phyloP scores from a whole-genome alignment of 1,140 invertebrate species.

The Cyphomyrmex costatus region DNA sequence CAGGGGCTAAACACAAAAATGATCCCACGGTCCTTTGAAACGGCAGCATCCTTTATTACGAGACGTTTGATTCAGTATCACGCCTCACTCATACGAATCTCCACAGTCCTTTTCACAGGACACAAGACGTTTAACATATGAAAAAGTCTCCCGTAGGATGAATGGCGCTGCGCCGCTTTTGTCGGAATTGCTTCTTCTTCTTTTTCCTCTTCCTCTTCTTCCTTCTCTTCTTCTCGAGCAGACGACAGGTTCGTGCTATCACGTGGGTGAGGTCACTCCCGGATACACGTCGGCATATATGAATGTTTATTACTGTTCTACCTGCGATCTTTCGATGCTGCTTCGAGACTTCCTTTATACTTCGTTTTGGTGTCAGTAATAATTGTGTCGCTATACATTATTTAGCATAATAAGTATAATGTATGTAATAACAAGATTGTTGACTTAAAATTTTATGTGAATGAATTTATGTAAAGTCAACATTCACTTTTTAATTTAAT shows the following conservation, averaged over 20 bases:
- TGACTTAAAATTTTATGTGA: not conserved
- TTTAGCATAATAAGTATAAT: not conserved
- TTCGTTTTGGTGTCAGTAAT: not conserved
- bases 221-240: constrained; percentile 44
- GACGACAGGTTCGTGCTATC: constrained; percentile 78
- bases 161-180: constrained; percentile 74
- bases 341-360: constrained; percentile 9
- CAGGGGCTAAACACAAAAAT: constrained; percentile 70
- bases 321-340: constrained; percentile 32
- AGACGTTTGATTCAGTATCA: constrained; percentile 81
- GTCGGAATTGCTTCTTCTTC: constrained; percentile 73
- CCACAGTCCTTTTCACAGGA: constrained; percentile 72
- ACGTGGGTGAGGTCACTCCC: constrained; percentile 76
- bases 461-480: not conserved
- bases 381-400: not conserved
- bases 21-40: constrained; percentile 80
- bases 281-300: constrained; percentile 74
- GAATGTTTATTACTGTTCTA: constrained; percentile 73
- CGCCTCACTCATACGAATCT: constrained; percentile 77
- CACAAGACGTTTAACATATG: constrained; percentile 78
- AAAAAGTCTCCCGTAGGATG: constrained; percentile 75
- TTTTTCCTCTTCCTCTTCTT: constrained; percentile 62
- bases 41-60: constrained; percentile 80
- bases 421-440: not conserved
- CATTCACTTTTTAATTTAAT: too few species aligned